These are phyloP conservation scores for Heliconius melpomene DNA, from an alignment of 1,140 invertebrate species.

Conservation along the genomic window DNA sequence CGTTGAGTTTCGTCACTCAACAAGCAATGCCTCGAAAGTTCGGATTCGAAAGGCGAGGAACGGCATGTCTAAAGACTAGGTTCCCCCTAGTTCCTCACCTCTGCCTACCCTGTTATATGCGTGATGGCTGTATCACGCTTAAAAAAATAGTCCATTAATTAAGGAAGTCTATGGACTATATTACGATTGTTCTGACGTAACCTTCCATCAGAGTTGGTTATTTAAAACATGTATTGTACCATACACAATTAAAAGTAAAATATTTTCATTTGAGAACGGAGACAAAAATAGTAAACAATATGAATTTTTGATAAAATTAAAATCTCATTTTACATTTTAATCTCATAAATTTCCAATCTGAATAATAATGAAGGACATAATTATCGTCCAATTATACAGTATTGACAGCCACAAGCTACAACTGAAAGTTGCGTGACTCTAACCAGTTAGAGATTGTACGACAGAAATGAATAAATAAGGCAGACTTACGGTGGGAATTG, in stretches of 20 bases:
- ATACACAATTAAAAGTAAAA: not conserved
- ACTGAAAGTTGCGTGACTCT: not conserved
- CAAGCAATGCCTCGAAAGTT: no score
- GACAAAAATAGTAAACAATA: not conserved
- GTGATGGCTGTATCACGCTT: no score
- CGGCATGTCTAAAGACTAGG: no score
- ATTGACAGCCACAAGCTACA: not conserved
- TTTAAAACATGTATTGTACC: no score
- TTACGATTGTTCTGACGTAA: no score
- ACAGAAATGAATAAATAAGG: conserved; percentile 11
- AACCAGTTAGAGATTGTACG: not conserved
- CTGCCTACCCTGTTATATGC: no score
- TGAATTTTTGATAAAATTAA: not conserved
- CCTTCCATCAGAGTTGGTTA: no score
- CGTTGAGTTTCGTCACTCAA: no score
- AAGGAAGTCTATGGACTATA: no score
- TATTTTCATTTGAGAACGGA: not conserved
- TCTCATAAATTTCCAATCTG: not conserved
- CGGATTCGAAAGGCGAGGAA: no score
- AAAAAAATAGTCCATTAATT: no score
- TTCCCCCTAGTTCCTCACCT: no score
- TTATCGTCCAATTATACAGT: not conserved
- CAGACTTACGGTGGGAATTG: not conserved
- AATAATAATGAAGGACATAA: not conserved
- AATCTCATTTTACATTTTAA: not conserved